A percentile compares a stretch with the other conserved stretches of the same genome.
phyloP scores from a whole-genome alignment of 2,113 vertebrate species.

The Dermatemys mawii region DNA sequence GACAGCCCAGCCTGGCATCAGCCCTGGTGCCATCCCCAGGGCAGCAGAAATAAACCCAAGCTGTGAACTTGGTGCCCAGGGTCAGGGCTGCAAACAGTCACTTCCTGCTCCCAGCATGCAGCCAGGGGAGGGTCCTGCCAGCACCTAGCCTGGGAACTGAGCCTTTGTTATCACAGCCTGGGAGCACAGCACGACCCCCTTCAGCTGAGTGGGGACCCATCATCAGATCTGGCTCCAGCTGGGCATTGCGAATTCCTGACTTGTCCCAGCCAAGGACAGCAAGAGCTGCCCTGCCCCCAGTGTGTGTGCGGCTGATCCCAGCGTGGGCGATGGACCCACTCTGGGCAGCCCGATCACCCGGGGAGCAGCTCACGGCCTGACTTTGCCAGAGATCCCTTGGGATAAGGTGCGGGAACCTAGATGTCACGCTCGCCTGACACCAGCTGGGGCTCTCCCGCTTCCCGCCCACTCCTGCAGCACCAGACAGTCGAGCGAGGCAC shows the following conservation, averaged over 20 bases:
- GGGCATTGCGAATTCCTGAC: background rate
- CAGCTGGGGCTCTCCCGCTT: too few species aligned
- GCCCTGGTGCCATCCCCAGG: background rate
- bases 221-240: too few species aligned
- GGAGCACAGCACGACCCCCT: background rate
- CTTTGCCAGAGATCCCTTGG: too few species aligned
- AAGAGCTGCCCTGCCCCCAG: background rate
- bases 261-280: background rate
- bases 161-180: too few species aligned
- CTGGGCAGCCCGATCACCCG: too few species aligned
- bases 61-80: background rate
- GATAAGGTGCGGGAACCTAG: too few species aligned
- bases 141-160: background rate
- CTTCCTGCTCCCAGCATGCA: background rate
- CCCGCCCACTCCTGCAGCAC: too few species aligned
- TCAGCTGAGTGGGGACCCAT: background rate
- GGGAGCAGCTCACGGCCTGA: too few species aligned
- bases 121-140: background rate
- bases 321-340: too few species aligned
- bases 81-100: constrained; percentile 15
- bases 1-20: background rate
- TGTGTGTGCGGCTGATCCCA: too few species aligned
- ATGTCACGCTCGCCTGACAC: too few species aligned
- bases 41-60: constrained; percentile 16
- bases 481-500: too few species aligned